phyloP scores from a whole-genome alignment of 2,888 invertebrate species.

The Drosophila neutralis region DNA sequence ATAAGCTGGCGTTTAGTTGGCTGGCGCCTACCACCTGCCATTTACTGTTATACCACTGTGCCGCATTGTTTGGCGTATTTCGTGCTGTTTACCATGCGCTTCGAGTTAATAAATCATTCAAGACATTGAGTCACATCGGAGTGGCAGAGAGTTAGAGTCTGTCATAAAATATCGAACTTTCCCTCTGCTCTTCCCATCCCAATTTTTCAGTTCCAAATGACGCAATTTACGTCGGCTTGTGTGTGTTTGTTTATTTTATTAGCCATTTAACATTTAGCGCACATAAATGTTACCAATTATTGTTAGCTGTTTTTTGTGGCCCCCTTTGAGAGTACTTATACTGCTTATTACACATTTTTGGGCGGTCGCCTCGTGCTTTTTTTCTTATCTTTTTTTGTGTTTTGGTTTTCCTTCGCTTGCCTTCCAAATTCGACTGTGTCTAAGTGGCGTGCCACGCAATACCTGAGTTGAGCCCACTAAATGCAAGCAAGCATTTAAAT shows the following conservation, averaged over 20 bases:
- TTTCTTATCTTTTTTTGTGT: background rate
- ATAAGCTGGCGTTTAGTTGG: slow-evolving; percentile 38
- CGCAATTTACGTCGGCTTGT: slow-evolving; percentile 53
- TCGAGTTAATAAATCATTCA: slow-evolving; percentile 43
- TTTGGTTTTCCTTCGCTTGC: background rate
- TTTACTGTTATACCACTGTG: slow-evolving; percentile 35
- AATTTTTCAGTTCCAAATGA: slow-evolving; percentile 43
- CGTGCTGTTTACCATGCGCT: slow-evolving; percentile 45
- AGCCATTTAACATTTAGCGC: slow-evolving; percentile 76
- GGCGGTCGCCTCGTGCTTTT: slow-evolving; percentile 11
- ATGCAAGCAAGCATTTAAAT: slow-evolving; percentile 12
- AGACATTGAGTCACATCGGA: slow-evolving; percentile 37
- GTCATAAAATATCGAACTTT: slow-evolving; percentile 43
- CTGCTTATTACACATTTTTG: slow-evolving; percentile 45
- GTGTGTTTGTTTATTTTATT: slow-evolving; percentile 54
- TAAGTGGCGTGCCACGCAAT: slow-evolving; percentile 13
- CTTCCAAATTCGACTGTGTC: slow-evolving; percentile 17
- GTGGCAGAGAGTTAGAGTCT: slow-evolving; percentile 11
- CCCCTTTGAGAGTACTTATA: slow-evolving; percentile 47
- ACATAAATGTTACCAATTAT: slow-evolving; percentile 76
- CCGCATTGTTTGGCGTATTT: slow-evolving; percentile 62
- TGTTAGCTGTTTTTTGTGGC: slow-evolving; percentile 65
- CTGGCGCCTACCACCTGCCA: slow-evolving; percentile 1
- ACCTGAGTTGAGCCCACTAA: background rate
- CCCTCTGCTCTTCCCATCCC: slow-evolving; percentile 31